Evolutionary conservation across 2,113 vertebrate species (phyloP).

Genomic region (Abramis brama): DNA sequence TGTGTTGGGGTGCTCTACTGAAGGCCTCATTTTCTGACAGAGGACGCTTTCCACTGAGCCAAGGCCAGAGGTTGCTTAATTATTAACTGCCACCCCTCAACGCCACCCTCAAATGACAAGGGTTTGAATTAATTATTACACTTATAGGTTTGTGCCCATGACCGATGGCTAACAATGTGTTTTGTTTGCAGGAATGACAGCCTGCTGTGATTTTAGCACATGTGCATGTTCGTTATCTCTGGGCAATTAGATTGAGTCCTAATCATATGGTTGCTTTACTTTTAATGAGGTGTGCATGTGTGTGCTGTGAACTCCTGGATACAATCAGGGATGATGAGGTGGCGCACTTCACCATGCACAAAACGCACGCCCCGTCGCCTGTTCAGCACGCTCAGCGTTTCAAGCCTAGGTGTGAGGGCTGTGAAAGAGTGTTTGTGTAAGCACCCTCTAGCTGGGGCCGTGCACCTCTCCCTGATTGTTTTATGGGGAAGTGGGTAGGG

Average conservation of each 20-base stretch:
- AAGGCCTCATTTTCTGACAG: slow-evolving; percentile 44
- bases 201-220: slow-evolving; percentile 63
- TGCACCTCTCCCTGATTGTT: slow-evolving; percentile 54
- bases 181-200: slow-evolving; percentile 60
- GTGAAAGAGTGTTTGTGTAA: slow-evolving; percentile 21
- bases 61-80: slow-evolving; percentile 63
- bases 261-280: slow-evolving; percentile 53
- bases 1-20: slow-evolving; percentile 30
- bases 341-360: neutral
- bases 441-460: slow-evolving; percentile 15
- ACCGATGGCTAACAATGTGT: slow-evolving; percentile 62
- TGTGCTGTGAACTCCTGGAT: slow-evolving; percentile 24
- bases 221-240: slow-evolving; percentile 49
- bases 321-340: slow-evolving; percentile 17
- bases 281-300: slow-evolving; percentile 60
- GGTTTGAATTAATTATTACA: slow-evolving; percentile 71
- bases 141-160: slow-evolving; percentile 51
- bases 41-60: slow-evolving; percentile 57
- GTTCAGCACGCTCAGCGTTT: neutral
- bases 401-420: neutral
- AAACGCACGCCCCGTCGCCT: neutral
- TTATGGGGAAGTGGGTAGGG: slow-evolving; percentile 54
- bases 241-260: slow-evolving; percentile 58
- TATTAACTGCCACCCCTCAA: slow-evolving; percentile 66
- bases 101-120: slow-evolving; percentile 63